A percentile compares a stretch with the other conserved stretches of the same genome.
phyloP scores from a whole-genome alignment of 2,888 invertebrate species.

The Cantharis rufa region DNA sequence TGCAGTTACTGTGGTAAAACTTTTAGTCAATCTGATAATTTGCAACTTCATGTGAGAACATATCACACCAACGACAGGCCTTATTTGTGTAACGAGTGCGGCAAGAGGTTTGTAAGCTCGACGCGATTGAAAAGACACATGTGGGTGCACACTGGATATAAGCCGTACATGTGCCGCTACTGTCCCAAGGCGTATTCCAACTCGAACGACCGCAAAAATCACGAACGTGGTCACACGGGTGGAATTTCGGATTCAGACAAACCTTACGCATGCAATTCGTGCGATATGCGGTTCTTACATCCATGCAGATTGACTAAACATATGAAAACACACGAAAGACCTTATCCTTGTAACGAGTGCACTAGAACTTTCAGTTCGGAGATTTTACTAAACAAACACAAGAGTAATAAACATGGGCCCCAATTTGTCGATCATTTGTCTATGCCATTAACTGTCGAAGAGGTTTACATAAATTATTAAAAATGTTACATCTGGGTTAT shows the following conservation, averaged over 20 bases:
- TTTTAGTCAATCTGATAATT: constrained; percentile 50
- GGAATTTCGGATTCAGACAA: constrained; percentile 42
- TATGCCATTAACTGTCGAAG: constrained; percentile 22
- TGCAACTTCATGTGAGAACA: constrained; percentile 50
- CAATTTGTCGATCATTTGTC: constrained; percentile 22
- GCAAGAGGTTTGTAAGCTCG: constrained; percentile 51
- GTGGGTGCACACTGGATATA: constrained; percentile 51
- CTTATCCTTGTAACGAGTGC: constrained; percentile 44
- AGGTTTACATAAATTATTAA: constrained; percentile 24
- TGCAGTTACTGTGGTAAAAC: constrained; percentile 52
- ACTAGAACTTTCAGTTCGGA: constrained; percentile 42
- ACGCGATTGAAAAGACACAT: constrained; percentile 51
- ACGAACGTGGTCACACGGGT: constrained; percentile 42
- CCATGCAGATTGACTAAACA: constrained; percentile 58
- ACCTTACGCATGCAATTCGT: constrained; percentile 45
- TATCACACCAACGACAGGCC: constrained; percentile 52
- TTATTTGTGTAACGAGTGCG: constrained; percentile 51
- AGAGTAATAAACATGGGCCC: constrained; percentile 39
- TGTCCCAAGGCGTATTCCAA: constrained; percentile 50
- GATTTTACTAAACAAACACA: constrained; percentile 42
- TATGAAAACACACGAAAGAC: constrained; percentile 53
- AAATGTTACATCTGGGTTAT: not conserved
- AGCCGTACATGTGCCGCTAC: constrained; percentile 46
- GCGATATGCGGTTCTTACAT: constrained; percentile 48
- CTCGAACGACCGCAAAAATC: constrained; percentile 48